Evolutionary conservation across 2,113 vertebrate genomes (phyloP), one percentile per base, ranked within the genome.

Genomic region (Nothobranchius furzeri): DNA sequence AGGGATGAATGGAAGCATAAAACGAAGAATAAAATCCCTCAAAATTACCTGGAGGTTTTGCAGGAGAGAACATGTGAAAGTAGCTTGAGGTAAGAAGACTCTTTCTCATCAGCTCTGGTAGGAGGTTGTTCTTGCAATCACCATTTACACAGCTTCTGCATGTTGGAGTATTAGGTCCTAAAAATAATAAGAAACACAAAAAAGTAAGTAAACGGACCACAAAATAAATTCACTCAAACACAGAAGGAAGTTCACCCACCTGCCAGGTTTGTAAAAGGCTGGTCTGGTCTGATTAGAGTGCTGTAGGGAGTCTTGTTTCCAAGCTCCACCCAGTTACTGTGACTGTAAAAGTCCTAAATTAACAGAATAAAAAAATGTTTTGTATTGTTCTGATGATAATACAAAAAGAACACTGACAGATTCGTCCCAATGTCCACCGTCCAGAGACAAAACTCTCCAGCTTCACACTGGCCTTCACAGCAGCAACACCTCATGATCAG

Each of bases 271-370:
- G 70, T 40, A 6, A 92, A 60, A 15, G 53, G 66, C 58, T 82
- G 76, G 25, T 89, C 81, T 12, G 87, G 82, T 74, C 1, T 71
- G 74, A 90, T 90, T 17, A 92, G 79, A 14, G 51, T 8, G 2
- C 67, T 67, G 79, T 85, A 82, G 10, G 88, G 89, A 0, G 35
- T 11, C 0, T 14, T 85, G 12, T 88, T 89, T 9, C 84, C 82
- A 36, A 91, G 56, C 73, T 92, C 90, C 64, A 91, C 79, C 90
- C 90, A 91, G 76, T 92, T 91, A 72, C 89, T 92, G 84, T 91
- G 89, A 55, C 88, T 91, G 85, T 91, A 92, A 78, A 92, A 92
- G 60, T 92, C 90, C 90, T 92, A 13, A 0, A 15, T 1, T 42
- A 3, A 54, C 0, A 75, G 1, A 72, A 47, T 9, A 0, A 64